These are phyloP conservation scores for Macrobrachium rosenbergii DNA, from an alignment of 1,140 invertebrate species.

Conservation along the genomic window DNA sequence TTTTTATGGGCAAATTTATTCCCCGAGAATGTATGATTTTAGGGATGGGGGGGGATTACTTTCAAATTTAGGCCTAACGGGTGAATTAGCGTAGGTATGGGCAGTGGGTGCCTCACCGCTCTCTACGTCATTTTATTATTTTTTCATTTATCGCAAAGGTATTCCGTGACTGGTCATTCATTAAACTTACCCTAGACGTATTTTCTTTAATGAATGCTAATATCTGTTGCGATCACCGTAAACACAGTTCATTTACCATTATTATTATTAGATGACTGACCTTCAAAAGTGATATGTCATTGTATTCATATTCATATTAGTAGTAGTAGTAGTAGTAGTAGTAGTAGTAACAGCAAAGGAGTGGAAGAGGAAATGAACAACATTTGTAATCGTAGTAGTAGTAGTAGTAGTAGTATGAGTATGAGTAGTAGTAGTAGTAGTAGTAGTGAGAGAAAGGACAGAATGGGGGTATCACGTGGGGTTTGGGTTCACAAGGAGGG, in stretches of 20 bases:
- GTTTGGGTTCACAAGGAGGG: not conserved
- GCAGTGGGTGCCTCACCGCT: not conserved
- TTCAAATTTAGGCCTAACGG: not conserved
- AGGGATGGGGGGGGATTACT: not conserved
- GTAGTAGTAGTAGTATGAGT: constrained; percentile 15
- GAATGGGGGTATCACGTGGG: not conserved
- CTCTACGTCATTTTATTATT: no score
- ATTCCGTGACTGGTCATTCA: no score
- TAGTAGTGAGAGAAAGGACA: constrained; percentile 2
- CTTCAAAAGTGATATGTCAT: no score
- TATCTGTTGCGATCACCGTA: not conserved
- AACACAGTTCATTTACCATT: not conserved
- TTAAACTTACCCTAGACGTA: no score
- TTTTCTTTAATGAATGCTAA: no score
- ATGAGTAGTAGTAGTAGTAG: not conserved
- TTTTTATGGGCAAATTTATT: no score
- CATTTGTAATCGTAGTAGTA: constrained; percentile 1
- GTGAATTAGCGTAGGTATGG: not conserved
- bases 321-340: no score
- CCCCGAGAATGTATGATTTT: no score
- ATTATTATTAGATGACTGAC: not conserved
- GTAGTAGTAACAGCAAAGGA: no score
- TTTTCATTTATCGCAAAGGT: no score
- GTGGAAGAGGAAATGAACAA: no score
- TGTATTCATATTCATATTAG: not conserved